Evolutionary conservation across 2,797 vertebrate genomes (phyloP), one percentile per base, ranked within the genome.

Genomic region (Acanthornis magna): DNA sequence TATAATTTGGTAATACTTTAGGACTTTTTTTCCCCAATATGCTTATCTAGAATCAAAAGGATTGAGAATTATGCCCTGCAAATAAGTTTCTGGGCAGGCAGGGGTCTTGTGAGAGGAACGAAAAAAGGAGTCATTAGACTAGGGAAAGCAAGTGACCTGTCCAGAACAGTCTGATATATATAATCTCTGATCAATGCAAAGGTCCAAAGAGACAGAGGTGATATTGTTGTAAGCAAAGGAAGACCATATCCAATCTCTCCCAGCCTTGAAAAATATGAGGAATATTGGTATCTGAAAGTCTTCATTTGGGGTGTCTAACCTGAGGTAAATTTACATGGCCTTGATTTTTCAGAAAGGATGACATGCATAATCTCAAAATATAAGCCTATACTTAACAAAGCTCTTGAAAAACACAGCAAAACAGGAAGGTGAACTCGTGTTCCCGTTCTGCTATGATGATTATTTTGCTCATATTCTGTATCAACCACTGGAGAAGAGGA

Each of bases 311-410:
- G 40, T 66, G 21, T 53, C 55, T 73, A 53, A 73, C 20, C 10
- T 15, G 5, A 79, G 53, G 20, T 55, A 83, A 72, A 88, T 65
- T 67, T 80, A 67, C 10, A 74, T 65, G 48, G n/a, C 27, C 55
- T 93, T 50, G 50, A 77, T 72, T 91, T 87, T 92, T 40, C 57
- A 50, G 43, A 78, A 43, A 68, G 21, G 23, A 55, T 30, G 26
- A 58, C 32, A 29, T 0, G 0, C 4, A 29, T 43, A 6, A 50
- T 36, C 34, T 57, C 32, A 71, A 77, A 80, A 42, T 7, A 3
- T 65, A 75, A 85, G 23, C 16, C 27, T 34, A 8, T 26, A 75
- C 54, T 92, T 86, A 54, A 90, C 7, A 47, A 71, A 84, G 42
- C 15, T 80, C 34, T 30, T 50, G 48, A 57, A 93, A 91, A 83